phyloP scores from a whole-genome alignment of 2,113 vertebrate species.

The Epinephelus cyanopodus region DNA sequence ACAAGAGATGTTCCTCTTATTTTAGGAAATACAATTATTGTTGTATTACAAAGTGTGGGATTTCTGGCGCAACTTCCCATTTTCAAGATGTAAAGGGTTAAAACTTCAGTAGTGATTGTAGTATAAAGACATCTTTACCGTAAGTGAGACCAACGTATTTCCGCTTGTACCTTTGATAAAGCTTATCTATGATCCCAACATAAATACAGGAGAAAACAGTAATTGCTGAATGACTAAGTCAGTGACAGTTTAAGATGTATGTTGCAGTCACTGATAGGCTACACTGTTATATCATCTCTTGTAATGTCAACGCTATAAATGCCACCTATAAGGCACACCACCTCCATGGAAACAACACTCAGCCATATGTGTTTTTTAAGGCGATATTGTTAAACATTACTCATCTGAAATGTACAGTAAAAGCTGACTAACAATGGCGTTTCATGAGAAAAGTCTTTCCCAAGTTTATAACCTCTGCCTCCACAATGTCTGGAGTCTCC shows the following conservation, averaged over 20 bases:
- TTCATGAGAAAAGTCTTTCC: slow-evolving; percentile 55
- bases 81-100: neutral
- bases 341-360: slow-evolving; percentile 5
- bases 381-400: slow-evolving; percentile 54
- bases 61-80: neutral
- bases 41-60: neutral
- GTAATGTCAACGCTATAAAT: neutral
- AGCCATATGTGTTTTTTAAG: neutral
- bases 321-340: neutral
- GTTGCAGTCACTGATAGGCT: neutral
- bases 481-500: slow-evolving; percentile 78
- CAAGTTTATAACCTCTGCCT: slow-evolving; percentile 79
- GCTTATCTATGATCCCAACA: neutral
- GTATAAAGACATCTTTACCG: neutral
- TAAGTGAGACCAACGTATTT: neutral
- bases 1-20: neutral
- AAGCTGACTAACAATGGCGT: slow-evolving; percentile 44
- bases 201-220: neutral
- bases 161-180: neutral
- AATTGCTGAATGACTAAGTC: neutral
- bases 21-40: neutral
- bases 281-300: neutral
- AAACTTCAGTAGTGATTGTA: neutral
- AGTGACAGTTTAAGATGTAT: neutral
- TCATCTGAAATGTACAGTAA: slow-evolving; percentile 50